Percentiles rank a stretch among this genome's conserved stretches.
Conservation (phyloP, 2,113 vertebrate genomes). For the Gymnarchus niloticus region DNA sequence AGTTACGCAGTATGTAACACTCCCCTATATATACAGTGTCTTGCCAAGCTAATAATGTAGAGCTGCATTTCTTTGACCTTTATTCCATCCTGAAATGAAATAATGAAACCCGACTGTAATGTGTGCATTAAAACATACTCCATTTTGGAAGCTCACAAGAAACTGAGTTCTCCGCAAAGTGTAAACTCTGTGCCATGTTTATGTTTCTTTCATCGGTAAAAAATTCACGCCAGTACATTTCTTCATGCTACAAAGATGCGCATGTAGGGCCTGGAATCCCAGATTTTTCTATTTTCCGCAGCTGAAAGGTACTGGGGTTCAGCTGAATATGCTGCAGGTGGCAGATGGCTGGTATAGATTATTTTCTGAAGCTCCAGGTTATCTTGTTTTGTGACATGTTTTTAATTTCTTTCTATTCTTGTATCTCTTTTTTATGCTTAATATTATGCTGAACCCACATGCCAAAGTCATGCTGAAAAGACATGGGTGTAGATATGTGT, state of each 20-base stretch:
- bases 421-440: background rate
- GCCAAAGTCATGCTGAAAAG: background rate
- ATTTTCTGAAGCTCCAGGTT: constrained; percentile 47
- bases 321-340: constrained; percentile 36
- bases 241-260: background rate
- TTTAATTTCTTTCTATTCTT: too few relatives aligned
- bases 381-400: background rate
- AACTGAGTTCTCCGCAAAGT: background rate
- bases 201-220: background rate
- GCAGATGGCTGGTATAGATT: constrained; percentile 48
- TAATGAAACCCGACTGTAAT: constrained; percentile 12
- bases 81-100: constrained; percentile 19
- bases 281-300: background rate
- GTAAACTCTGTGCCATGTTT: background rate
- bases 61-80: constrained; percentile 34
- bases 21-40: background rate
- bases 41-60: constrained; percentile 30
- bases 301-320: background rate
- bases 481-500: background rate
- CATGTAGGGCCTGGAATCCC: background rate
- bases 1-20: background rate
- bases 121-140: constrained; percentile 42
- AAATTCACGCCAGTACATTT: background rate
- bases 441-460: background rate
- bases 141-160: background rate